Conservation (phyloP, 2,113 vertebrate species). For the Pongo abelii region DNA sequence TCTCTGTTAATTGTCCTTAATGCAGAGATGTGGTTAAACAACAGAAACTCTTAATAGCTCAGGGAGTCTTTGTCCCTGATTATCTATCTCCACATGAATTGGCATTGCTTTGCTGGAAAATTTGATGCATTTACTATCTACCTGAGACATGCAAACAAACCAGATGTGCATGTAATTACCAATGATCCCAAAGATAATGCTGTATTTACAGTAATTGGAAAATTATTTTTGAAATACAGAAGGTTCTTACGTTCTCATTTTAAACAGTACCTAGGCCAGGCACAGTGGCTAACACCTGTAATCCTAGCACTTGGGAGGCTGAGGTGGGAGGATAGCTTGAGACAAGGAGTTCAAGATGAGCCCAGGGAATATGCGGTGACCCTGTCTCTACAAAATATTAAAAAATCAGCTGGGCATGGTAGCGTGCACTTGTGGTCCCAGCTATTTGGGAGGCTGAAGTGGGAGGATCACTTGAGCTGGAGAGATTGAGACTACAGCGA, state of each 20-base stretch:
- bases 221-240: neutral
- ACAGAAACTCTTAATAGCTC: slow-evolving; percentile 39
- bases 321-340: no score
- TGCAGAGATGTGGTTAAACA: slow-evolving; percentile 31
- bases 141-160: neutral
- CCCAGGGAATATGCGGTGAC: rapidly evolving
- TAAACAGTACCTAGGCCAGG: neutral
- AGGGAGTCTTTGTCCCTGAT: slow-evolving; percentile 9
- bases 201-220: neutral
- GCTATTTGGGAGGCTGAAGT: no score
- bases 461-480: no score
- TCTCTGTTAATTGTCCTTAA: slow-evolving; percentile 50
- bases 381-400: no score
- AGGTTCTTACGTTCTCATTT: neutral
- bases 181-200: neutral
- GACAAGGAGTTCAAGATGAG: no score
- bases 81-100: slow-evolving; percentile 9
- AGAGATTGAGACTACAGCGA: no score
- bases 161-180: neutral
- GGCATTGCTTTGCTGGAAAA: slow-evolving; percentile 5
- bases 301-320: no score
- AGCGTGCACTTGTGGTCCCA: no score
- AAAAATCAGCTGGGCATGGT: no score
- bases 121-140: neutral
- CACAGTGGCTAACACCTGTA: no score